These are phyloP conservation scores for Polyommatus iphigenia DNA, from an alignment of 2,888 invertebrate species.

Conservation along the genomic window DNA sequence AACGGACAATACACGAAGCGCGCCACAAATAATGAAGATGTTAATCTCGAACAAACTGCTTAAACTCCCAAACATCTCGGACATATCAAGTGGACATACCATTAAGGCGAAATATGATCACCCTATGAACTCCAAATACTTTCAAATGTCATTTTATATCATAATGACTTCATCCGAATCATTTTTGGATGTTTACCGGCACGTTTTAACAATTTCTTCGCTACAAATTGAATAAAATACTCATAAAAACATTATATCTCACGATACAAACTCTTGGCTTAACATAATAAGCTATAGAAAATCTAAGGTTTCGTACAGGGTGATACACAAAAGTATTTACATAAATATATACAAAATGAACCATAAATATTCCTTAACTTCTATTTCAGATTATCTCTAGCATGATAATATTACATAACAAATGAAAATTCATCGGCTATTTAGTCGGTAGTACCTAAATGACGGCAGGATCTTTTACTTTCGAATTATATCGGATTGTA, in stretches of 20 bases:
- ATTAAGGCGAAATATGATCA: conserved; percentile 24
- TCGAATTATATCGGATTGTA: neutral
- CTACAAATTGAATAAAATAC: conserved; percentile 35
- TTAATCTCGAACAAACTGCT: conserved; percentile 22
- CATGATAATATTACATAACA: neutral
- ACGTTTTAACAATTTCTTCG: conserved; percentile 30
- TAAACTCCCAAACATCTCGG: conserved; percentile 1
- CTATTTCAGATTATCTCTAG: neutral
- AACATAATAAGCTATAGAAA: conserved; percentile 25
- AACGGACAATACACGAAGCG: neutral
- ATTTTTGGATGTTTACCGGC: neutral
- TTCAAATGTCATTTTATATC: neutral
- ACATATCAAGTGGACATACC: conserved; percentile 22
- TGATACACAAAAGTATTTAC: neutral
- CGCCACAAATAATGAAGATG: conserved; percentile 15
- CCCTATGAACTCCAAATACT: conserved; percentile 20
- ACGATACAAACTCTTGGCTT: conserved; percentile 24
- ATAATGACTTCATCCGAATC: conserved; percentile 21
- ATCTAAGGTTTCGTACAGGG: conserved; percentile 13
- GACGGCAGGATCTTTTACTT: conserved; percentile 8
- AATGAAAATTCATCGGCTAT: conserved; percentile 16
- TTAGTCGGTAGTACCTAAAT: neutral
- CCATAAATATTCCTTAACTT: conserved; percentile 6
- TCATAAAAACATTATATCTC: conserved; percentile 43
- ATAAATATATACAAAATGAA: neutral